Conservation (phyloP, 2,113 vertebrate species). For the Emydura subglobosa region DNA sequence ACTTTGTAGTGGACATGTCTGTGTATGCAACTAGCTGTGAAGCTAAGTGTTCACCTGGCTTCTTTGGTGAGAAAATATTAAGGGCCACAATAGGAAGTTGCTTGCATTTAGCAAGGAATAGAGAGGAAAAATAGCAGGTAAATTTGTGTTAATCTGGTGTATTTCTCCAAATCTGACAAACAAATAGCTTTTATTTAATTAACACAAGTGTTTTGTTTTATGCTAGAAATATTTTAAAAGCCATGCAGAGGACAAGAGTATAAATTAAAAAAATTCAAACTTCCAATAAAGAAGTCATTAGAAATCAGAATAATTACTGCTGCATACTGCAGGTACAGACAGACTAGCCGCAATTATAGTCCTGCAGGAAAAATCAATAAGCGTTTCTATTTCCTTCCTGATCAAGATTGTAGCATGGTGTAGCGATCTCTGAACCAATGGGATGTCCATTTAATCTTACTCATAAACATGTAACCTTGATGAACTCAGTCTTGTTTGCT, state of each 20-base stretch:
- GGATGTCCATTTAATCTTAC: background rate
- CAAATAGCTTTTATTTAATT: background rate
- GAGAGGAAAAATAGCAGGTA: background rate
- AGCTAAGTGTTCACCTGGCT: background rate
- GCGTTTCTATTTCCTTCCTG: conserved; percentile 15
- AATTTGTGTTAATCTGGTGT: background rate
- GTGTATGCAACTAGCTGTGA: background rate
- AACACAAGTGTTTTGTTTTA: background rate
- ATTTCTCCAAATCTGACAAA: background rate
- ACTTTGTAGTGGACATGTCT: background rate
- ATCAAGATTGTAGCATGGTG: background rate
- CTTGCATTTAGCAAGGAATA: background rate
- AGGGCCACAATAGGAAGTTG: background rate
- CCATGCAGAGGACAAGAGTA: background rate
- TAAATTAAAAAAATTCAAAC: background rate
- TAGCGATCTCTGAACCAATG: conserved; percentile 17
- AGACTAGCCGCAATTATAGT: conserved; percentile 34
- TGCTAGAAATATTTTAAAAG: background rate
- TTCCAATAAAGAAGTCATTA: conserved; percentile 1
- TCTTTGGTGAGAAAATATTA: background rate
- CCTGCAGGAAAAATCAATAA: conserved; percentile 31
- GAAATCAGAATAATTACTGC: conserved; percentile 24
- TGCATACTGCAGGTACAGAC: conserved; percentile 2
- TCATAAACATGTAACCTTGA: background rate
- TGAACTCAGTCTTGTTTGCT: background rate